Evolutionary conservation across 2,113 vertebrate species (phyloP).

Genomic region (Thomomys bottae): DNA sequence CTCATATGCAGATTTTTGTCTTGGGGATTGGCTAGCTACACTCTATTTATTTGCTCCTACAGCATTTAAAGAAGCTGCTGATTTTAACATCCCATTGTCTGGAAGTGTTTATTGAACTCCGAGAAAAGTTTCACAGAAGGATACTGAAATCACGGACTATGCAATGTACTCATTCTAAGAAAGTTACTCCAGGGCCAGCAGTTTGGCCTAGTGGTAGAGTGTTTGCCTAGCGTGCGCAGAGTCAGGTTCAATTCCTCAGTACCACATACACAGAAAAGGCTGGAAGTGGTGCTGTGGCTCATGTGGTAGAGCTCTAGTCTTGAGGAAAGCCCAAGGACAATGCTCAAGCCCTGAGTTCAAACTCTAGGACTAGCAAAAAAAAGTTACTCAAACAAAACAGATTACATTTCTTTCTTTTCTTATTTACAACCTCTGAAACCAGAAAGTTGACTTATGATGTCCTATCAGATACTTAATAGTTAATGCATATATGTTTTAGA

Average conservation of each 20-base stretch:
- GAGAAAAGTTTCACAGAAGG: not conserved
- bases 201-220: too few species aligned
- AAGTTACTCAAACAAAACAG: slow-evolving; percentile 11
- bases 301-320: too few species aligned
- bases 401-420: not conserved
- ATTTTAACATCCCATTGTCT: not conserved
- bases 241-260: too few species aligned
- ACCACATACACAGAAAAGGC: too few species aligned
- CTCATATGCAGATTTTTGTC: too few species aligned
- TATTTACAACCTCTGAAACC: not conserved
- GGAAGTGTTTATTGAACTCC: not conserved
- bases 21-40: not conserved
- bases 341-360: too few species aligned
- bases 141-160: not conserved
- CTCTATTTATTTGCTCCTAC: slow-evolving; percentile 9
- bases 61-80: not conserved
- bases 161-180: not conserved
- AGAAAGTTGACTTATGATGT: not conserved
- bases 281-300: too few species aligned
- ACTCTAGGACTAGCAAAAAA: too few species aligned
- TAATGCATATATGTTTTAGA: not conserved
- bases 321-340: too few species aligned
- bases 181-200: too few species aligned
- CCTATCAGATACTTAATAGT: not conserved
- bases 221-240: too few species aligned